phyloP scores from a whole-genome alignment of 2,888 invertebrate species.

The Eupithecia abbreviata region DNA sequence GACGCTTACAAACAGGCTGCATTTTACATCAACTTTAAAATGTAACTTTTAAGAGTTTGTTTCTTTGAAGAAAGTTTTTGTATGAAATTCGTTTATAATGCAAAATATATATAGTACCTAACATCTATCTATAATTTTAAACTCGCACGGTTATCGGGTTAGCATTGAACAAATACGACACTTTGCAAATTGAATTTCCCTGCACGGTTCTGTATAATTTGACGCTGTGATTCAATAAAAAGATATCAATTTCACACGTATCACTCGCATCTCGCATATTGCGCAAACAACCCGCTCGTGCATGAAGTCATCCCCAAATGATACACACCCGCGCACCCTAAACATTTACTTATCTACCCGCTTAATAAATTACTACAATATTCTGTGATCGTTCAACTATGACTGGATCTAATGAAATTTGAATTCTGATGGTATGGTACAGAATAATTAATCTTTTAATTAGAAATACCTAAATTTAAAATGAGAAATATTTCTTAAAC shows the following conservation, averaged over 20 bases:
- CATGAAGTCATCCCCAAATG: conserved; percentile 66
- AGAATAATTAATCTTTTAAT: conserved; percentile 10
- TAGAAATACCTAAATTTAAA: background rate
- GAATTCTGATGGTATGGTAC: conserved; percentile 16
- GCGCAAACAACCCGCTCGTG: conserved; percentile 66
- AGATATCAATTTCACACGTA: conserved; percentile 41
- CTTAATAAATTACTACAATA: conserved; percentile 34
- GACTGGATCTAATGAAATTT: conserved; percentile 27
- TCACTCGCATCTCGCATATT: conserved; percentile 48
- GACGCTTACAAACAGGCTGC: background rate
- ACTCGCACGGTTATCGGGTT: background rate
- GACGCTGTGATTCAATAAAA: conserved; percentile 36
- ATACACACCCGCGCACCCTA: conserved; percentile 60
- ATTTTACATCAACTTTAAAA: background rate
- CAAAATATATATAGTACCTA: no score
- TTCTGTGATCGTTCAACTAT: conserved; percentile 31
- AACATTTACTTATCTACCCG: conserved; percentile 33
- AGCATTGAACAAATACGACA: background rate
- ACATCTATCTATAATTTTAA: background rate
- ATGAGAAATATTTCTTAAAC: background rate
- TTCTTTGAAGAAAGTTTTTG: background rate
- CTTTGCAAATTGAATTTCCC: conserved; percentile 5
- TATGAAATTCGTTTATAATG: background rate
- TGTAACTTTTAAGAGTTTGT: background rate
- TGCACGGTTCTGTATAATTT: conserved; percentile 18